Percentiles rank a stretch among this genome's conserved stretches.
Conservation (phyloP, 2,888 invertebrate species). For the Drosophila nr. perissopoda region DNA sequence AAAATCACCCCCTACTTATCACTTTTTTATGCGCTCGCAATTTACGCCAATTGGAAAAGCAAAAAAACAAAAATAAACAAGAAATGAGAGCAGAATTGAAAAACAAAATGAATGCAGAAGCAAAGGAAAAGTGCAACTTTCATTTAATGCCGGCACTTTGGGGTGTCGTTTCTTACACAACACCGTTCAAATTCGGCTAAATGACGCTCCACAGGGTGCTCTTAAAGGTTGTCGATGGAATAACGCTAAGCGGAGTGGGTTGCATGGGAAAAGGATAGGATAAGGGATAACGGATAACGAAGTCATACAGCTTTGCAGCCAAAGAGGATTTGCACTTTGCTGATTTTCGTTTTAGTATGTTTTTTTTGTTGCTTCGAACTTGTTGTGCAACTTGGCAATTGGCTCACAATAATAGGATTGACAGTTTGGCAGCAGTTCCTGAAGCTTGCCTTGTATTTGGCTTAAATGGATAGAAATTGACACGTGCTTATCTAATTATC, state of each 20-base stretch:
- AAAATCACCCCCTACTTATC: constrained; percentile 38
- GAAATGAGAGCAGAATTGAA: constrained; percentile 10
- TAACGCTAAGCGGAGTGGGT: background rate
- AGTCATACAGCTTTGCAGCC: constrained; percentile 32
- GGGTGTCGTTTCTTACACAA: constrained; percentile 69
- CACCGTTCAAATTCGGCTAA: constrained; percentile 69
- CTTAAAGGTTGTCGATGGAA: constrained; percentile 11
- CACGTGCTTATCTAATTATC: constrained; percentile 24
- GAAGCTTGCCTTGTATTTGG: constrained; percentile 5
- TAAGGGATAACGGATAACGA: background rate
- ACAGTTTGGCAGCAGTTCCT: background rate
- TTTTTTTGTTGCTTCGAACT: background rate
- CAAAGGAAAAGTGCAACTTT: constrained; percentile 49
- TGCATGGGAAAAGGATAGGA: background rate
- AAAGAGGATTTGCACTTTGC: constrained; percentile 47
- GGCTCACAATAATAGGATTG: constrained; percentile 33
- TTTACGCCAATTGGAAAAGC: constrained; percentile 68
- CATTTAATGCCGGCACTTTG: constrained; percentile 75
- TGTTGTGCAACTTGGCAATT: constrained; percentile 27
- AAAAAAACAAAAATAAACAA: constrained; percentile 5
- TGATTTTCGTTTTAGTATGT: constrained; percentile 12
- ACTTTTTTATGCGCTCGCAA: constrained; percentile 66
- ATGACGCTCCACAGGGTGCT: constrained; percentile 57
- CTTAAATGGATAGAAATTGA: constrained; percentile 2
- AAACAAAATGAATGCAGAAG: background rate